Base-by-base conservation (phyloP, 2,888 invertebrate genomes). In the Phymatocera aterrima region DNA sequence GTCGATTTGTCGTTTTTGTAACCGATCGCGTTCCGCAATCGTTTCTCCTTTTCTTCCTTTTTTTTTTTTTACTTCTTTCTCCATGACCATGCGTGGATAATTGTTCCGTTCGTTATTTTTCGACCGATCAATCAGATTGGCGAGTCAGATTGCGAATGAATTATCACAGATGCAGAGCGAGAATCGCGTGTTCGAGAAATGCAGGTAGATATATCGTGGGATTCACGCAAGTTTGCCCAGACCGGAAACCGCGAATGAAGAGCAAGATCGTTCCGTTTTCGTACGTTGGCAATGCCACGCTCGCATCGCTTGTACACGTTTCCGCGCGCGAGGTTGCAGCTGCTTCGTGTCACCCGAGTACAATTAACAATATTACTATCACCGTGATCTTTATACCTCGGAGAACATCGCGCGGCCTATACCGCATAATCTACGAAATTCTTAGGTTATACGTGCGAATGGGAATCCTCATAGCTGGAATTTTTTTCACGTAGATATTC, bases 281-380 rank as follows among this genome's bases (percentile, higher is more conserved):
- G 48, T 72, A 51, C 48, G 72, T 21, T 48, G n/a, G 72, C n/a
- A 37, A 72, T 31, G 40, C n/a, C 8, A 18, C 31, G 31, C 34
- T 34, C 15, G 43, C 6, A 43, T 28, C n/a, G 10, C 21, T 3
- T 64, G 43, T 61, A 60, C 40, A 77, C 81, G 77, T 78, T 77
- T 78, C 68, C 64, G 37, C 57, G n/a, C n/a, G n/a, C n/a, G n/a
- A 48, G 48, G 0, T 31, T 51, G 51, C 78, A 79, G 81, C 80
- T 81, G 81, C 82, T 81, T 79, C 84, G 81, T 85, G 85, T 87
- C 88, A 87, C 84, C 86, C 84, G 83, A 81, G 83, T 64, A 81
- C 80, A 86, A 88, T 88, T 87, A 88, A 86, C 84, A 86, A 87
- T 86, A 83, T 77, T 18, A 77, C 80, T 87, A 87, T 88, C 87